Evolutionary conservation across 2,888 invertebrate species (phyloP).

Genomic region (Andricus curvator): DNA sequence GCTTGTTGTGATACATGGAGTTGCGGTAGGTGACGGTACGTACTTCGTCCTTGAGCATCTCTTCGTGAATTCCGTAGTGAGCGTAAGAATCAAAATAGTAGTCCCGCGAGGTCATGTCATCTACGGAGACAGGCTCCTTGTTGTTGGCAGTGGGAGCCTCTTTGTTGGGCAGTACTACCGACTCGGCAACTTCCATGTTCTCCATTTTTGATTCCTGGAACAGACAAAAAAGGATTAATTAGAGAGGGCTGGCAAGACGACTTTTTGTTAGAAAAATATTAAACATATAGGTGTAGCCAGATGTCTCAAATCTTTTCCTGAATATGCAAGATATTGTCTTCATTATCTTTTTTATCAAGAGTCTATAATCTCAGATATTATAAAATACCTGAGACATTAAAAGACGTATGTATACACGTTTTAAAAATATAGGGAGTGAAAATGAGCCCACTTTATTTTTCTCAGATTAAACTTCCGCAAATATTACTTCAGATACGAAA

Average conservation of each 20-base stretch:
- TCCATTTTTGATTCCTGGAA: constrained; percentile 78
- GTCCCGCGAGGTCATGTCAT: constrained; percentile 99
- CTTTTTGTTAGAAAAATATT: too few species aligned
- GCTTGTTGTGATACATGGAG: constrained; percentile 99
- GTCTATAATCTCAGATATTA: too few species aligned
- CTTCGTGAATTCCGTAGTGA: constrained; percentile 99
- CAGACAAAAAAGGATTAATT: neutral
- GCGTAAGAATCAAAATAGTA: constrained; percentile 99
- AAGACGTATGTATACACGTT: too few species aligned
- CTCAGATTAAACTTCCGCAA: too few species aligned
- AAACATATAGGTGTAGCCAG: too few species aligned
- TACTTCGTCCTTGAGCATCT: constrained; percentile 99
- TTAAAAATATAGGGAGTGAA: too few species aligned
- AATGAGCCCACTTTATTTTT: too few species aligned
- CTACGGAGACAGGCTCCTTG: constrained; percentile 83
- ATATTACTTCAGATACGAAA: too few species aligned
- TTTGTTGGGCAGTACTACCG: constrained; percentile 75
- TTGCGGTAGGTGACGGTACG: constrained; percentile 98
- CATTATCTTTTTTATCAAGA: too few species aligned
- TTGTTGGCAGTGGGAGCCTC: constrained; percentile 66
- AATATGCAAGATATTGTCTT: too few species aligned
- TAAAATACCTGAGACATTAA: too few species aligned
- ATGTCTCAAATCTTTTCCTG: too few species aligned
- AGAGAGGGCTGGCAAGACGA: neutral
- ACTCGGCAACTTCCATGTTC: constrained; percentile 80